Evolutionary conservation across 2,113 vertebrate species (phyloP).

Genomic region (Hemibagrus wyckioides): DNA sequence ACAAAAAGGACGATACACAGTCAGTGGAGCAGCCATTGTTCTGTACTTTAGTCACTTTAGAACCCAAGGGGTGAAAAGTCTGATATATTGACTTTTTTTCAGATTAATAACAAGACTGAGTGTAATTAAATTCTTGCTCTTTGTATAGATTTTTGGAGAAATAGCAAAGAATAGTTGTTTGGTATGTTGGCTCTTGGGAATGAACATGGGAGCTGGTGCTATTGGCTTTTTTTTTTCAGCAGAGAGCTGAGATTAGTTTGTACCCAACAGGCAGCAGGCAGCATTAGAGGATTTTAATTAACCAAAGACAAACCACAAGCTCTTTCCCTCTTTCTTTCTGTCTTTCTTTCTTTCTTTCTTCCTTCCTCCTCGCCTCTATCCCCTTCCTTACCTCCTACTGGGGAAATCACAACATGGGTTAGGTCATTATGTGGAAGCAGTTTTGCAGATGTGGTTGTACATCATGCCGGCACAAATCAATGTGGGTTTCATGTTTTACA

Average conservation of each 20-base stretch:
- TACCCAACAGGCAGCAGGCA: constrained; percentile 53
- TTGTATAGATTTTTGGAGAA: constrained; percentile 39
- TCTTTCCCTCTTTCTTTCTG: background rate
- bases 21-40: background rate
- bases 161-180: constrained; percentile 17
- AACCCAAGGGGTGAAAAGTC: constrained; percentile 21
- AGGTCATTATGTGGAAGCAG: constrained; percentile 48
- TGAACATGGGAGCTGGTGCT: constrained; percentile 26
- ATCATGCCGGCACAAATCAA: background rate
- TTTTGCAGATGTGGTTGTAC: constrained; percentile 16
- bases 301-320: constrained; percentile 40
- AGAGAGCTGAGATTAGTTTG: constrained; percentile 46
- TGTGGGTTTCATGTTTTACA: background rate
- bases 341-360: background rate
- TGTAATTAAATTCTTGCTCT: constrained; percentile 43
- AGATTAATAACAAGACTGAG: constrained; percentile 30
- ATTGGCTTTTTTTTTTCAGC: constrained; percentile 33
- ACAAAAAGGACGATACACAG: background rate
- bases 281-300: constrained; percentile 66
- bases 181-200: constrained; percentile 16
- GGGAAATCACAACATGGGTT: constrained; percentile 44
- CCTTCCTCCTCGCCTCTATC: constrained; percentile 15
- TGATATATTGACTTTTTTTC: constrained; percentile 21
- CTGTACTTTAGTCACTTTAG: constrained; percentile 5
- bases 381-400: constrained; percentile 37